Conservation (phyloP, 2,888 invertebrate species). For the Drosophila longiperda region DNA sequence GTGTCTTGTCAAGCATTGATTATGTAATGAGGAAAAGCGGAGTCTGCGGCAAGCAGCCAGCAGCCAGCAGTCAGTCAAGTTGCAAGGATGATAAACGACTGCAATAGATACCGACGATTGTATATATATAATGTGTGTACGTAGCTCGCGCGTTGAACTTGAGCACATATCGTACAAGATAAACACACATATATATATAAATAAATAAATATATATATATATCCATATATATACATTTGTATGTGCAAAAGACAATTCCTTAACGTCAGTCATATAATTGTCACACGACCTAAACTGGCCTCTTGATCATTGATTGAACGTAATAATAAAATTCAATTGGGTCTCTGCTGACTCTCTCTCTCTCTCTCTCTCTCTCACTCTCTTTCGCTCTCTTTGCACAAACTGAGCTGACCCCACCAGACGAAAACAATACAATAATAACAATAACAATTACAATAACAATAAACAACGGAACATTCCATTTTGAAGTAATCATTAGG, state of each 20-base stretch:
- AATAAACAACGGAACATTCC: constrained; percentile 73
- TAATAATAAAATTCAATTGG: constrained; percentile 83
- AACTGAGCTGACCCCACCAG: constrained; percentile 66
- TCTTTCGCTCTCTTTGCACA: constrained; percentile 24
- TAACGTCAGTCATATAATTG: constrained; percentile 84
- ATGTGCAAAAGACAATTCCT: constrained; percentile 65
- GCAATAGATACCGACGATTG: constrained; percentile 58
- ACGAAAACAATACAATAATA: constrained; percentile 41
- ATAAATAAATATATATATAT: background rate
- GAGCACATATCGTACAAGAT: constrained; percentile 46
- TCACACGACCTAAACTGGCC: constrained; percentile 85
- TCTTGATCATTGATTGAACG: constrained; percentile 85
- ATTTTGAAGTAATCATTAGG: constrained; percentile 68
- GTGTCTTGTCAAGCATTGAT: constrained; percentile 65
- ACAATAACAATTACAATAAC: constrained; percentile 50
- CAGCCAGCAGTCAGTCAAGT: background rate
- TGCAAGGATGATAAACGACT: constrained; percentile 51
- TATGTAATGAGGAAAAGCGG: constrained; percentile 73
- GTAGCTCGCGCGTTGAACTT: constrained; percentile 68
- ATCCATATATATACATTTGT: constrained; percentile 17
- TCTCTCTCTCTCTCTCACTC: background rate
- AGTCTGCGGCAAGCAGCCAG: constrained; percentile 16
- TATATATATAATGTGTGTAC: constrained; percentile 64
- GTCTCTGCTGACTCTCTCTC: constrained; percentile 34
- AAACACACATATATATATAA: background rate